Evolutionary conservation across 2,797 vertebrate species (phyloP).

Genomic region (Pyrocephalus nanus): DNA sequence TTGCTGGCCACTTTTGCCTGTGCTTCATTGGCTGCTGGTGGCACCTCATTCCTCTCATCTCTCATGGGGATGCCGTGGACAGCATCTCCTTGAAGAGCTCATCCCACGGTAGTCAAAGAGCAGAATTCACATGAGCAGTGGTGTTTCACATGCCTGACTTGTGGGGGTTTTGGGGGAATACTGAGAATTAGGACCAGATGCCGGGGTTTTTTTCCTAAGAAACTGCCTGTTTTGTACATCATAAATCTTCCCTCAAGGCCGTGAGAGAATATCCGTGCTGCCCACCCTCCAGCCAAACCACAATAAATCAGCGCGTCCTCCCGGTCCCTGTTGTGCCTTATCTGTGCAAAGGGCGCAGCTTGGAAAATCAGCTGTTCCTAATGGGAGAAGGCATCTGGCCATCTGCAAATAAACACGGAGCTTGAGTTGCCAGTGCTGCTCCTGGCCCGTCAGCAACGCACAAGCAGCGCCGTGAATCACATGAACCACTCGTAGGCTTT

Average conservation of each 20-base stretch:
- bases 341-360: neutral
- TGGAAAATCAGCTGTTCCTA: conserved; percentile 27
- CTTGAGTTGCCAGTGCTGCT: neutral
- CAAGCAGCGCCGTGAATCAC: neutral
- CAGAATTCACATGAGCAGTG: neutral
- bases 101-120: neutral
- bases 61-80: neutral
- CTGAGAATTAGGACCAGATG: conserved; percentile 21
- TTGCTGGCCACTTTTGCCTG: neutral
- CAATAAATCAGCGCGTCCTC: conserved; percentile 6
- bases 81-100: neutral
- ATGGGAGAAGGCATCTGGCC: conserved; percentile 7
- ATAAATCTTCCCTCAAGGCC: conserved; percentile 27
- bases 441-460: neutral
- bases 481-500: neutral
- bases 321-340: neutral
- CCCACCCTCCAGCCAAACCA: neutral
- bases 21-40: neutral
- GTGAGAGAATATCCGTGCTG: conserved; percentile 26
- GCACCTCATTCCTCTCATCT: neutral
- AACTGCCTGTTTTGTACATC: neutral
- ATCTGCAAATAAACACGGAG: neutral
- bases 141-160: neutral
- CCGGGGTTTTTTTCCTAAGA: neutral
- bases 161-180: neutral